Evolutionary conservation across 1,140 invertebrate genomes (phyloP), one percentile per base, ranked within the genome.

Genomic region (Drosophila sechellia): DNA sequence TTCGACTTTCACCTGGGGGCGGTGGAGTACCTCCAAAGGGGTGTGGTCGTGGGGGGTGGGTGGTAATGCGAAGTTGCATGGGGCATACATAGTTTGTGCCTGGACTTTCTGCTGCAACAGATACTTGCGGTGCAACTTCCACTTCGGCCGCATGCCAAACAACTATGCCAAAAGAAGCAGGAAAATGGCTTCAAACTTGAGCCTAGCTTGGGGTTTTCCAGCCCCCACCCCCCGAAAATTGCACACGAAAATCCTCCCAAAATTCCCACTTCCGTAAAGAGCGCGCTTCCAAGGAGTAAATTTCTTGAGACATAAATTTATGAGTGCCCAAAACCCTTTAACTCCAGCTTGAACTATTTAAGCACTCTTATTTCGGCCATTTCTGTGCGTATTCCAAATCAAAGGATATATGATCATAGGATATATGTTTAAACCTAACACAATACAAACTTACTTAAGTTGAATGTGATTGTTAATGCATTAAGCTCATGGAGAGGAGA

Each of bases 121-220:
- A 69, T 79, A 69, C 69, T 79, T 79, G 77, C 55, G 77, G 77
- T 56, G 31, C 57, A 79, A 79, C 69, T 79, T 69, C 56, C 61
- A 64, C 65, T 46, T 37, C 60, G 54, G 59, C 52, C 77, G 15
- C 56, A 63, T 48, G 54, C 55, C 22, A 60, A 84, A 84, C 77
- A 84, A 84, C 77, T 84, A 84, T 84, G 76, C 80, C 77, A 76
- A 80, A 77, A 61, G 43, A 70, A 31, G 15, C 27, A 15, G 66
- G 64, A 56, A 70, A 69, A 66, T 65, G 42, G 46, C 65, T 65
- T 54, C 60, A 54, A 31, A 56, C 60, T 61, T 63, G 34, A 42
- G 27, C 52, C 53, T 25, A 42, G 31, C n/a, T 55, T 27, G 12
- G 40, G 40, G 12, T 35, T 35, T 22, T 12, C 27, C 25, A 39